These are phyloP conservation scores for Setophaga coronata DNA, from an alignment of 2,113 vertebrate species.

Conservation along the genomic window DNA sequence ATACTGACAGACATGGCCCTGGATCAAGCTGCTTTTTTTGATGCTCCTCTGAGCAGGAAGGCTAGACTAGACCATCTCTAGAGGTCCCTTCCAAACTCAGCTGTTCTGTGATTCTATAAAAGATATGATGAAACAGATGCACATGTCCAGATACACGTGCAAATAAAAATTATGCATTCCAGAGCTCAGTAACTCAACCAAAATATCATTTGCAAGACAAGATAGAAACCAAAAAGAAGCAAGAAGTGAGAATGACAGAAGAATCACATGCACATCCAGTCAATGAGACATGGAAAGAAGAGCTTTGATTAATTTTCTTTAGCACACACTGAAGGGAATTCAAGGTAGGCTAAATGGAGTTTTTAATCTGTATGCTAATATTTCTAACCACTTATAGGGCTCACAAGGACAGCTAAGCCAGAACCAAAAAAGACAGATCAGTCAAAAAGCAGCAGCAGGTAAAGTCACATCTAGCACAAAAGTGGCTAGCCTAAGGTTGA, in stretches of 20 bases:
- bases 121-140: not conserved
- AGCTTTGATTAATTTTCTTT: not conserved
- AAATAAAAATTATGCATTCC: not conserved
- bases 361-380: not conserved
- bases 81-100: not conserved
- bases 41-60: not conserved
- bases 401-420: not conserved
- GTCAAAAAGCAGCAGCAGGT: not conserved
- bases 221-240: not conserved
- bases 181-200: not conserved
- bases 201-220: not conserved
- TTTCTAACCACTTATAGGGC: not conserved
- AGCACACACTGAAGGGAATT: not conserved
- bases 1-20: not conserved
- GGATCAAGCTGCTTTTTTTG: not conserved
- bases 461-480: not conserved
- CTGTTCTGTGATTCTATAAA: not conserved
- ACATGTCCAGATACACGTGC: not conserved
- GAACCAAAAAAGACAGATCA: not conserved
- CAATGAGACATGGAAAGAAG: not conserved
- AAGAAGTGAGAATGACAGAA: not conserved
- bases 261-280: accelerated
- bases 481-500: not conserved
- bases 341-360: not conserved
- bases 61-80: not conserved